Evolutionary conservation across 2,113 vertebrate species (phyloP).

Genomic region (Halichoerus grypus): DNA sequence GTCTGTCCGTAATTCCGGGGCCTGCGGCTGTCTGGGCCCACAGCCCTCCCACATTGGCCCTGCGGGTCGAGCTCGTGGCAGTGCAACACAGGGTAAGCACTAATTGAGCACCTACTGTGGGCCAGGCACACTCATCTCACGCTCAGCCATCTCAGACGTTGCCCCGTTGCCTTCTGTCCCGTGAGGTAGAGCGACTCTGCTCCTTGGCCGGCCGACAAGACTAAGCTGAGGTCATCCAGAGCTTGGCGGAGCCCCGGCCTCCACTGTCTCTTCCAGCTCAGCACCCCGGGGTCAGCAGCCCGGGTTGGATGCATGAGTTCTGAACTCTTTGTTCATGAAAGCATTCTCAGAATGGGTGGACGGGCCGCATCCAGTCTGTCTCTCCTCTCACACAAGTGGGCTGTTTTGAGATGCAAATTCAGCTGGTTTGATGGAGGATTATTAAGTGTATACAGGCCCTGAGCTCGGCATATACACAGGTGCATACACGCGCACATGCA

Average conservation of each 20-base stretch:
- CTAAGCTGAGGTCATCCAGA: background rate
- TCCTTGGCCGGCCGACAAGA: background rate
- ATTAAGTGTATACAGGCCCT: background rate
- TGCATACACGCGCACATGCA: rapidly evolving
- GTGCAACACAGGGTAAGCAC: rapidly evolving
- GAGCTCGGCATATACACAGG: rapidly evolving
- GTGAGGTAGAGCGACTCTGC: rapidly evolving
- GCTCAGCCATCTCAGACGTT: background rate
- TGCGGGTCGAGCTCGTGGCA: rapidly evolving
- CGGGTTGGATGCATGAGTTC: background rate
- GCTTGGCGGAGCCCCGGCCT: background rate
- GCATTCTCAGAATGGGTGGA: background rate
- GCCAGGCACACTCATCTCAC: background rate
- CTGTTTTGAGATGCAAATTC: background rate
- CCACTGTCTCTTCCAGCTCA: background rate
- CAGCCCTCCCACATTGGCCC: rapidly evolving
- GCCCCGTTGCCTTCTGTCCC: background rate
- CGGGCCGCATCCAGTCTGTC: background rate
- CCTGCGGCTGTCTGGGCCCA: too few relatives aligned
- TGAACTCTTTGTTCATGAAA: background rate
- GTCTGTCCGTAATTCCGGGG: conserved; percentile 77
- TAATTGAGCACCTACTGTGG: rapidly evolving
- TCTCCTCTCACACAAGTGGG: background rate
- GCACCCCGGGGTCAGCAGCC: rapidly evolving
- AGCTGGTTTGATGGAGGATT: background rate